These are phyloP conservation scores for Sminthurinus signatus DNA, from an alignment of 1,140 invertebrate genomes.

Conservation along the genomic window DNA sequence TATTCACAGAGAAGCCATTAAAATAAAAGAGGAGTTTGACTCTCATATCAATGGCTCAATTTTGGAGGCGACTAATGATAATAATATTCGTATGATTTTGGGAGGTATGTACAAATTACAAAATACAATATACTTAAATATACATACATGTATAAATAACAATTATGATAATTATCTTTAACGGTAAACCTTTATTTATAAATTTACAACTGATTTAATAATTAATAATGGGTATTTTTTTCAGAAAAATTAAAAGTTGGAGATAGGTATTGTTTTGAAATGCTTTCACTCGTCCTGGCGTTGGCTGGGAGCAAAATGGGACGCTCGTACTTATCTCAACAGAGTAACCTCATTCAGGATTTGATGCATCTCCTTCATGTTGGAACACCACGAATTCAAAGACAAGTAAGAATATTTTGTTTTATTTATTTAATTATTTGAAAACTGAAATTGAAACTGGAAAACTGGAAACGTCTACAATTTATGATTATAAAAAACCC, in stretches of 20 bases:
- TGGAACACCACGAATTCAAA: conserved; percentile 85
- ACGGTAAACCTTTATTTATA: not conserved
- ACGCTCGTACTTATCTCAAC: conserved; percentile 79
- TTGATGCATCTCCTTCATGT: conserved; percentile 83
- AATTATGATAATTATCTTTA: too few species aligned
- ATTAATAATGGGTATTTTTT: conserved; percentile 3
- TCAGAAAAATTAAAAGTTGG: conserved; percentile 48
- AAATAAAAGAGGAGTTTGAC: conserved; percentile 86
- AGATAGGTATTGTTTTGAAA: conserved; percentile 96
- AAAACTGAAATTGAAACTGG: too few species aligned
- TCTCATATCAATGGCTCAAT: conserved; percentile 42
- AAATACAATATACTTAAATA: too few species aligned
- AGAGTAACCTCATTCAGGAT: conserved; percentile 74
- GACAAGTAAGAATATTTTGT: conserved; percentile 74
- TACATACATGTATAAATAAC: too few species aligned
- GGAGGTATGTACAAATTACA: too few species aligned
- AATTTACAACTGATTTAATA: not conserved
- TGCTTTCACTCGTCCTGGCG: conserved; percentile 88
- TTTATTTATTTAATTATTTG: not conserved
- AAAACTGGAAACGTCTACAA: too few species aligned
- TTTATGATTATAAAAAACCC: too few species aligned
- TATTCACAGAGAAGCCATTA: conserved; percentile 76
- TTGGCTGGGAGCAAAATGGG: conserved; percentile 89
- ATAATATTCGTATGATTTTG: conserved; percentile 22
- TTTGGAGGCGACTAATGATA: conserved; percentile 33